phyloP scores from a whole-genome alignment of 2,797 vertebrate species.

The Amniataba percoides region DNA sequence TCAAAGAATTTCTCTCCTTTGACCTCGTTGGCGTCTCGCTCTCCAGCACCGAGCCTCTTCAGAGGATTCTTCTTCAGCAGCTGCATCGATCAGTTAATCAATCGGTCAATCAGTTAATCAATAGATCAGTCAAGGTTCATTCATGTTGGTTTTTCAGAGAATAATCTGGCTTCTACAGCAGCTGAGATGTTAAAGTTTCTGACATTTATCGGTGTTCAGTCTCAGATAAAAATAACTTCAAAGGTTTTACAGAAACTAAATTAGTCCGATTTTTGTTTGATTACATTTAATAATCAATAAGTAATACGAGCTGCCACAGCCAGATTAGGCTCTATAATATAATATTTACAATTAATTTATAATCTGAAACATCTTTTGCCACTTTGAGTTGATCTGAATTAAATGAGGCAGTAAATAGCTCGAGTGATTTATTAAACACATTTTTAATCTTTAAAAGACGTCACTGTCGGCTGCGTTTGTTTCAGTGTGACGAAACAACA shows the following conservation, averaged over 20 bases:
- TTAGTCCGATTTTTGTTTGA: not conserved
- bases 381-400: not conserved
- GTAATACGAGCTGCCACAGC: not conserved
- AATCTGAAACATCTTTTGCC: not conserved
- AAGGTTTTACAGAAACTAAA: not conserved
- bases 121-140: too few species aligned
- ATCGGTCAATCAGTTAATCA: not conserved
- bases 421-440: not conserved
- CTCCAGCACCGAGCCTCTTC: constrained; percentile 90
- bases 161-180: too few species aligned
- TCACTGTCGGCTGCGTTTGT: too few species aligned
- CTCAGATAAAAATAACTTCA: not conserved
- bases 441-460: too few species aligned
- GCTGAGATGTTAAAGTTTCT: too few species aligned
- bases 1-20: constrained; percentile 91
- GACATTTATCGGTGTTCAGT: not conserved
- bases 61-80: constrained; percentile 92
- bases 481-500: too few species aligned
- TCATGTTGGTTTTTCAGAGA: too few species aligned
- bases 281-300: not conserved
- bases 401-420: not conserved
- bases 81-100: constrained; percentile 66
- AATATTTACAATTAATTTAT: not conserved
- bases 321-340: not conserved
- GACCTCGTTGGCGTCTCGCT: constrained; percentile 90